Evolutionary conservation across 2,888 invertebrate genomes (phyloP), one percentile per base, ranked within the genome.

Genomic region (Synergus laeviventris): DNA sequence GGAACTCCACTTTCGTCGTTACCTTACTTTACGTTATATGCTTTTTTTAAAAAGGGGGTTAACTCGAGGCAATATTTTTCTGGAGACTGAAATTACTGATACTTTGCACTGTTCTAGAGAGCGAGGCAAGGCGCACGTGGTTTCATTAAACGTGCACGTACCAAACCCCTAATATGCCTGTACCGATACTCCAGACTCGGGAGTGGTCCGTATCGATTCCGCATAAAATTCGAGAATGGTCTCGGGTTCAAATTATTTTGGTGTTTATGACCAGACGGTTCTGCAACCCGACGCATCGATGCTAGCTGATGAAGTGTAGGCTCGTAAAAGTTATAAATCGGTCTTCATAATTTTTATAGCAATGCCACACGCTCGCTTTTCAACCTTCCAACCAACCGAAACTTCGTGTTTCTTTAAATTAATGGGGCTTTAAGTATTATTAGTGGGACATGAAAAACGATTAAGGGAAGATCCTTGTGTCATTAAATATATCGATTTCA

Each of bases 181-280:
- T 45, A 49, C 49, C 66, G 45, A 70, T 70, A 70, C 80, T 79
- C 73, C 70, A 74, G 78, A 74, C 76, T 78, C 78, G 79, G 78
- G 78, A 79, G 78, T 79, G 80, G 78, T 78, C 54, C 56, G 76
- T 82, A 85, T 85, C 81, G 85, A 84, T 84, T 84, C 78, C 79
- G 79, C 82, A 80, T 82, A 81, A 84, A 83, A 82, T 84, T 82
- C 78, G 79, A 80, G 75, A 77, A 81, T 64, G 76, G 74, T 77
- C 18, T 49, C 78, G 76, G 61, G 60, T 78, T 74, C 77, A 79
- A 79, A 81, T 81, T 81, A 76, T 79, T 81, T 77, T 74, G 70
- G 64, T 73, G 75, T 75, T 70, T 70, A 70, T 70, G 66, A 42
- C 66, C 49, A 70, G 66, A 31, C 66, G 66, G 49, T 45, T 70